Conservation (phyloP, 1,140 invertebrate genomes). For the Bombus fervidus region DNA sequence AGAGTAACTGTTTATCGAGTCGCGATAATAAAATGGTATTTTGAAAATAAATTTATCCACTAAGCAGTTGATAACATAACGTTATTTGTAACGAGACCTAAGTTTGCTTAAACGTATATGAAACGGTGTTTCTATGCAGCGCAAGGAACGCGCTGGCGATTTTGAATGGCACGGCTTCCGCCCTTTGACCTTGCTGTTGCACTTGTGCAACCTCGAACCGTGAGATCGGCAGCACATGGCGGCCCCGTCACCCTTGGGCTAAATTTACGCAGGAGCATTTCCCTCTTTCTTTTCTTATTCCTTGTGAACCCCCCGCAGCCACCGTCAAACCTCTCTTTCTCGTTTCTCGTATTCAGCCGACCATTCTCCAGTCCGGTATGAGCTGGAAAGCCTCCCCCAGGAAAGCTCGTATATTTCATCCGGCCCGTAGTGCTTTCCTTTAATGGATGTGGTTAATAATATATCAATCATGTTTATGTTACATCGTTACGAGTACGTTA, state of each 20-base stretch:
- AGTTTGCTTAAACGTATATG: no score
- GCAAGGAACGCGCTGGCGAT: background rate
- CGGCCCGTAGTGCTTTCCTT: constrained; percentile 70
- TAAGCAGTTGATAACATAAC: no score
- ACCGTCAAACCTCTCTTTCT: constrained; percentile 41
- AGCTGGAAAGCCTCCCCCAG: constrained; percentile 52
- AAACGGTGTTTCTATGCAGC: background rate
- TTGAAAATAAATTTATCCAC: no score
- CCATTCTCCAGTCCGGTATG: constrained; percentile 48
- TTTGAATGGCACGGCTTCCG: constrained; percentile 23
- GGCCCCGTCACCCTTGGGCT: constrained; percentile 57
- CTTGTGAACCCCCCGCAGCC: constrained; percentile 36
- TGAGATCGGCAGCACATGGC: constrained; percentile 76
- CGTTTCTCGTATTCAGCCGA: constrained; percentile 50
- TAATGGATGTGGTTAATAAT: constrained; percentile 79
- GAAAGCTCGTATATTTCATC: constrained; percentile 73
- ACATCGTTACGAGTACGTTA: constrained; percentile 42
- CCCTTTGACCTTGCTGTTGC: constrained; percentile 67
- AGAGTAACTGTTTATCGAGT: no score
- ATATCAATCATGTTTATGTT: constrained; percentile 79
- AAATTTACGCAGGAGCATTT: constrained; percentile 71
- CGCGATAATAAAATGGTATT: no score
- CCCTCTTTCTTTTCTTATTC: constrained; percentile 61
- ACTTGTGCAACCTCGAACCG: constrained; percentile 69
- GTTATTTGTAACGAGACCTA: no score